Percentiles rank a stretch among this genome's conserved stretches.
Evolutionary conservation across 2,888 invertebrate species (phyloP).

Genomic region (Thera obeliscata): DNA sequence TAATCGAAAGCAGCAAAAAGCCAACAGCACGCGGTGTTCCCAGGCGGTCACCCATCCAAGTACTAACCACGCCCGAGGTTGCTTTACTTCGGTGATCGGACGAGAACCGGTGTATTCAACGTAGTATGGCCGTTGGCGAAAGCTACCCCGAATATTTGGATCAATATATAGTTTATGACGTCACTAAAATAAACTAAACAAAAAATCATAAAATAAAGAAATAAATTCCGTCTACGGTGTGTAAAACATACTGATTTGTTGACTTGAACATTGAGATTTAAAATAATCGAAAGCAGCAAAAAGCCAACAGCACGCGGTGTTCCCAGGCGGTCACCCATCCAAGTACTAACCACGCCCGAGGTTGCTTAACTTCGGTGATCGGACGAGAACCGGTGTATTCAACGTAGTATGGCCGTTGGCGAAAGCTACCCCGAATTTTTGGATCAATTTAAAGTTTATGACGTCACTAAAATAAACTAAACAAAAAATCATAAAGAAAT

Average conservation of each 20-base stretch:
- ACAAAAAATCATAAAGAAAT: too few relatives aligned
- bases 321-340: slow-evolving; percentile 79
- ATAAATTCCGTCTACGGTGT: too few relatives aligned
- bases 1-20: slow-evolving; percentile 46
- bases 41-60: slow-evolving; percentile 79
- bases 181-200: too few relatives aligned
- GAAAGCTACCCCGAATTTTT: slow-evolving; percentile 38
- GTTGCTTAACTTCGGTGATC: slow-evolving; percentile 79
- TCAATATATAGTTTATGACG: too few relatives aligned
- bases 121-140: slow-evolving; percentile 50
- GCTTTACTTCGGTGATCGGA: slow-evolving; percentile 78
- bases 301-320: slow-evolving; percentile 70
- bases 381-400: slow-evolving; percentile 76
- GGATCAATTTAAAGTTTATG: too few relatives aligned
- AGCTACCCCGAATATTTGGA: too few relatives aligned
- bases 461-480: too few relatives aligned
- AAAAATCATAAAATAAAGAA: too few relatives aligned
- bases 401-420: slow-evolving; percentile 68
- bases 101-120: slow-evolving; percentile 75
- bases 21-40: slow-evolving; percentile 72
- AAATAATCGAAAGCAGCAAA: slow-evolving; percentile 39
- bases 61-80: slow-evolving; percentile 75
- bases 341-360: slow-evolving; percentile 78
- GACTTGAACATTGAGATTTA: too few relatives aligned
- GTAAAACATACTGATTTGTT: too few relatives aligned